Base-by-base conservation (phyloP, 2,888 invertebrate genomes). In the Patella pellucida region DNA sequence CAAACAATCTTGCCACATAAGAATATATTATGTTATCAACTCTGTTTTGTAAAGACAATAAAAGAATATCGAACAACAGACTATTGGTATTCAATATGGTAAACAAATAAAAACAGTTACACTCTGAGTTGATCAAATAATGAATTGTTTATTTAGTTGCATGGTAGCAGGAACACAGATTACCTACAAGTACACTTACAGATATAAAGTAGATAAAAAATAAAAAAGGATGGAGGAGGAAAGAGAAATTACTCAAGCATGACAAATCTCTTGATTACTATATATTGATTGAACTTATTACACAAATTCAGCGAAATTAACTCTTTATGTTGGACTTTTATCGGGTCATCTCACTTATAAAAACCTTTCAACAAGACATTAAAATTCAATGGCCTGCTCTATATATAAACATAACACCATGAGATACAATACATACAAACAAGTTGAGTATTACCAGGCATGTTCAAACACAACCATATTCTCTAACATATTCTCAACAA, bases 231-330 rank as follows among this genome's bases (percentile, higher is more conserved):
- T 14, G 9, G 41, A 62, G 23, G 19, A 62, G 62, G 62, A 62
- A 62, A 23, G 19, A 23, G 62, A 23, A 23, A 23, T 9, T 23
- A 62, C 12, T 62, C 62, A 62, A 62, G 12, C 62, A 23, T 23
- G 23, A 23, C 23, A 62, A 23, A 62, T 62, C 62, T 62, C 62
- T 62, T 62, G 62, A 62, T 62, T 19, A 62, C 19, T 62, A 41
- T 41, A 41, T 41, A 70, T 70, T 70, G 70, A 70, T 70, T 70
- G 52, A 14, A 23, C 62, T 52, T 27, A 52, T 52, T 62, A 62
- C 62, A 62, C n/a, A 12, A n/a, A 23, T 23, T 62, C 3, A 9
- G 3, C 23, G n/a, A 62, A 62, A 62, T 62, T 31, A 23, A 62
- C 62, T 62, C 23, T 62, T 23, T 62, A 62, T 41, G 41, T 41